Percentiles rank a stretch among this genome's conserved stretches.
Conservation (phyloP, 2,797 vertebrate genomes). For the Aeoliscus strigatus region DNA sequence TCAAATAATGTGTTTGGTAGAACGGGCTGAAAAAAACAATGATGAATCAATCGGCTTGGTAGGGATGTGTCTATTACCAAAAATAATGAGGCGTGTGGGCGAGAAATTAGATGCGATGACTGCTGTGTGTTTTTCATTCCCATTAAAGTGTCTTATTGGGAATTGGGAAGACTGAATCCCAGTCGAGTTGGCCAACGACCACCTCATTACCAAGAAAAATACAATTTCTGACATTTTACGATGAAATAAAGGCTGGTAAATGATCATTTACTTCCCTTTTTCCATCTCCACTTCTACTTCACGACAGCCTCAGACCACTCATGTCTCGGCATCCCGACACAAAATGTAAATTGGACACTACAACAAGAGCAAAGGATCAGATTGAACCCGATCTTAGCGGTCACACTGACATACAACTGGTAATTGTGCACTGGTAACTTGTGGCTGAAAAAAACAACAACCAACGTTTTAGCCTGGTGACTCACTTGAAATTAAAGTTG, state of each 20-base stretch:
- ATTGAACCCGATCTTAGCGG: no score
- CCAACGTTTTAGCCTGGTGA: no score
- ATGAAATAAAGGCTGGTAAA: slow-evolving; percentile 8
- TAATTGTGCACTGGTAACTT: no score
- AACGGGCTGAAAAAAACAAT: slow-evolving; percentile 31
- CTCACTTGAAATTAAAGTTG: slow-evolving; percentile 3
- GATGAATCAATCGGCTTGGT: slow-evolving; percentile 38
- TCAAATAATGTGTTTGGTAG: slow-evolving; percentile 24
- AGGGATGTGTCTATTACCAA: slow-evolving; percentile 27
- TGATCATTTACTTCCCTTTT: no score
- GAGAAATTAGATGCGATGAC: slow-evolving; percentile 24
- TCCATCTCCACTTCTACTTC: no score
- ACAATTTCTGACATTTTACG: slow-evolving; percentile 5
- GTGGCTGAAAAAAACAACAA: no score
- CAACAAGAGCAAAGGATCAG: no score
- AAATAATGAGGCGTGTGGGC: slow-evolving; percentile 43
- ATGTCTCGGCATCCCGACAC: no score
- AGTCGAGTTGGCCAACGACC: slow-evolving; percentile 3
- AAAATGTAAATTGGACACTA: no score
- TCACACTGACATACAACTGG: no score
- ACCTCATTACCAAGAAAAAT: slow-evolving; percentile 8
- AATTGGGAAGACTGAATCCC: background rate
- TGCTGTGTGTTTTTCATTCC: slow-evolving; percentile 12
- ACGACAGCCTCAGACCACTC: no score
- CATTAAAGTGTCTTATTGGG: slow-evolving; percentile 5